Evolutionary conservation across 2,113 vertebrate species (phyloP).

Genomic region (Salminus brasiliensis): DNA sequence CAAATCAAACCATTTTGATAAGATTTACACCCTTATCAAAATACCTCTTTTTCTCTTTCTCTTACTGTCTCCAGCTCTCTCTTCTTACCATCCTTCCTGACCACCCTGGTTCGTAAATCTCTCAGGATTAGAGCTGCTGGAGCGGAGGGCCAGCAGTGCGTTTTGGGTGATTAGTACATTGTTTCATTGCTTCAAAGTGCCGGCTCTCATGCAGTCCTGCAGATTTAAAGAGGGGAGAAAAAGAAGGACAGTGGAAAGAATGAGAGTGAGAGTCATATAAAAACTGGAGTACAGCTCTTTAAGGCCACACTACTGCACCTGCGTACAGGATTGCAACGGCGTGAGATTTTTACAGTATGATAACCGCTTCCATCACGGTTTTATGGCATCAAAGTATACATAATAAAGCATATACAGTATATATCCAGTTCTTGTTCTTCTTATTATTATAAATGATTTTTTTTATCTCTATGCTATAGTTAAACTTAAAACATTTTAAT

Average conservation of each 20-base stretch:
- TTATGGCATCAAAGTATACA: too few relatives aligned
- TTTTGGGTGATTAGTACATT: slow-evolving; percentile 59
- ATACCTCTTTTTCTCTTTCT: not conserved
- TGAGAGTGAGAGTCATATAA: not conserved
- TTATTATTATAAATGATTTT: too few relatives aligned
- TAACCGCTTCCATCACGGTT: too few relatives aligned
- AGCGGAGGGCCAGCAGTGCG: slow-evolving; percentile 34
- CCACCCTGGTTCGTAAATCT: slow-evolving; percentile 55
- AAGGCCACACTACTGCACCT: slow-evolving; percentile 37
- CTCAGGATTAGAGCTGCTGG: slow-evolving; percentile 39
- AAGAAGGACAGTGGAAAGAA: slow-evolving; percentile 38
- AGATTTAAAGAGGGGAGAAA: slow-evolving; percentile 54
- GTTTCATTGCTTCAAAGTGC: slow-evolving; percentile 63
- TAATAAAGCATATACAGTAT: too few relatives aligned
- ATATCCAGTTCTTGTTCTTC: too few relatives aligned
- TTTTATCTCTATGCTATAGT: too few relatives aligned
- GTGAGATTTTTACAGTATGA: too few relatives aligned
- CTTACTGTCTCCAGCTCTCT: not conserved
- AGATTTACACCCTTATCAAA: not conserved
- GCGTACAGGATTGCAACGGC: not conserved
- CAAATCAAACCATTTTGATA: not conserved
- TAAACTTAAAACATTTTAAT: too few relatives aligned
- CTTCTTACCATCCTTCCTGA: not conserved
- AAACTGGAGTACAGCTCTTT: not conserved
- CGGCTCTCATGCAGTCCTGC: slow-evolving; percentile 45